Evolutionary conservation across 2,888 invertebrate species (phyloP), one percentile per base, ranked within the genome.

Genomic region (Merodon equestris): DNA sequence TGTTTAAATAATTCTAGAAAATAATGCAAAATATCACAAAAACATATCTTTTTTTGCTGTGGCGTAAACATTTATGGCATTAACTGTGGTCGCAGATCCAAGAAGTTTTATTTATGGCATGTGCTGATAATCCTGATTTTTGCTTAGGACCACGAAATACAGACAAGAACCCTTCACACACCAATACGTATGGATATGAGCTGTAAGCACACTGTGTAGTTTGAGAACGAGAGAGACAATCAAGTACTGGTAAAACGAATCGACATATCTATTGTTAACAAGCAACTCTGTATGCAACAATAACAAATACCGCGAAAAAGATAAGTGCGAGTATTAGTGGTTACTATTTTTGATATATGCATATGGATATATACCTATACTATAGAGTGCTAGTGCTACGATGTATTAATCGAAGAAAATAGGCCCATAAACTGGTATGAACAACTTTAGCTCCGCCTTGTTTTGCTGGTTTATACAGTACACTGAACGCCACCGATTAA

Each of bases 341-440:
- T 9, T 5, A 40, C 19, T 54, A 27, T 56, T 47, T 66, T 36
- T 38, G 36, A 18, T n/a, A n/a, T n/a, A n/a, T 42, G 47, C 50
- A 40, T 42, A 66, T 57, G 60, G 58, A 60, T 66, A 66, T n/a
- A n/a, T 66, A 72, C 66, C 60, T 61, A 27, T 60, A 45, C 44
- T 48, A 61, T 66, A 45, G n/a, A 64, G 60, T 56, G 50, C 45
- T 40, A 56, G 44, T 63, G 42, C 19, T 47, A 48, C 19, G 47
- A 56, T 50, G 54, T 54, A 53, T 54, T 36, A 53, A 38, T 15
- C 18, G 47, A 36, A 54, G 64, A 76, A 70, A 14, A 18, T n/a
- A 70, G 70, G 44, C 64, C 53, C 58, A 76, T 64, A 76, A 70
- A 76, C 58, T 40, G 63, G 60, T 64, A 71, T 70, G 58, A 54